These are phyloP conservation scores for Neodiprion pinetum DNA, from an alignment of 1,140 invertebrate genomes.

Conservation along the genomic window DNA sequence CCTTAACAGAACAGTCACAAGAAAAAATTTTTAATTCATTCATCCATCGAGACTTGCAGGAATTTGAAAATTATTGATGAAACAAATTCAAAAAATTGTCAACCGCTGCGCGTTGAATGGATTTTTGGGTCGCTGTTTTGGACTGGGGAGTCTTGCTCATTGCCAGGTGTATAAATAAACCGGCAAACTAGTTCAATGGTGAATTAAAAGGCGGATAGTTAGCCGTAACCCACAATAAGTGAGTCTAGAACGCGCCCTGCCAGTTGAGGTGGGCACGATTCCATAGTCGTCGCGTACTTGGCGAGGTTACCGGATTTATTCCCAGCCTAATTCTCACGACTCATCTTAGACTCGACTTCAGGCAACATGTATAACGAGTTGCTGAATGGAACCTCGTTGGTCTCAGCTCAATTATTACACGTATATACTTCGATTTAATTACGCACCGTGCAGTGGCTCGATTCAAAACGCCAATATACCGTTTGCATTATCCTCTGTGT, in stretches of 20 bases:
- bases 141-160: background rate
- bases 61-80: too few relatives aligned
- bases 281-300: background rate
- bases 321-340: slow-evolving; percentile 56
- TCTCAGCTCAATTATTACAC: slow-evolving; percentile 8
- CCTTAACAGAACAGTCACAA: too few relatives aligned
- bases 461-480: background rate
- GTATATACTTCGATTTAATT: background rate
- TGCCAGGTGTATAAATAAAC: background rate
- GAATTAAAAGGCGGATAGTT: background rate
- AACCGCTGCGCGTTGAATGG: background rate
- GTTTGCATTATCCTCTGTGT: background rate
- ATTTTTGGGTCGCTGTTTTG: background rate
- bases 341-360: slow-evolving; percentile 27
- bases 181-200: background rate
- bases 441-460: slow-evolving; percentile 13
- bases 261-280: background rate
- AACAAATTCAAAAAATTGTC: too few relatives aligned
- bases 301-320: slow-evolving; percentile 18
- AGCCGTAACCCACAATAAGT: background rate
- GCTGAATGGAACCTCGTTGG: background rate
- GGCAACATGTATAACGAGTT: background rate
- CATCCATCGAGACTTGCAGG: too few relatives aligned
- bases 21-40: too few relatives aligned
- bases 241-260: slow-evolving; percentile 3